Evolutionary conservation across 2,888 invertebrate genomes (phyloP), one percentile per base, ranked within the genome.

Genomic region (Nipponacmea schrenckii): DNA sequence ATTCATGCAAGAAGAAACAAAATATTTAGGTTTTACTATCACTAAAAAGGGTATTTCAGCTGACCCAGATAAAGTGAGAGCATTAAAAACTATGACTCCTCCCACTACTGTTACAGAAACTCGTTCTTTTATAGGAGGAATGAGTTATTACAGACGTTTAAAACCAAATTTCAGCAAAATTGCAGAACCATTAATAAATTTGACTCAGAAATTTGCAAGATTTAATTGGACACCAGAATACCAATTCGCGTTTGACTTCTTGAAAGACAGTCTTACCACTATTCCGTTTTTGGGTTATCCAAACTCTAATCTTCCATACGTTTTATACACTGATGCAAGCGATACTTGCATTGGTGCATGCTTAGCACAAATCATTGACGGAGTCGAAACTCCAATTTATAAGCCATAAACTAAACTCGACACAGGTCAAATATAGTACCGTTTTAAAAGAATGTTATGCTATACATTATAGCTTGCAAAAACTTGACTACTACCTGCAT

Each of bases 101-200:
- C 77, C 74, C 12, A 64, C 31, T 0, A 66, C 62, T 31, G 76
- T 76, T 10, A 69, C 66, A 24, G 77, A 78, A 65, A 73, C 77
- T 20, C 39, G 77, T n/a, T 46, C 68, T 7, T 76, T 78, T 50
- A 67, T 79, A 8, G 79, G 79, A 12, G 75, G 79, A 75, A 70
- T 64, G 31, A 72, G 70, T 17, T 78, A 76, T 45, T 77, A 78
- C 26, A 26, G 77, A 15, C 31, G 76, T 15, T 77, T 74, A 31
- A 70, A 77, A 44, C 76, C 76, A 5, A 72, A 76, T 48, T 69
- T 63, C 24, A 39, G 39, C 10, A 69, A 69, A 44, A 69, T 63
- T 46, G 63, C 46, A 2, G 63, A 74, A 71, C 76, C 75, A 0
- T 1, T 78, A 5, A 64, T 73, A 2, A 12, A 64, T 14, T 56